Percentiles rank a stretch among this genome's conserved stretches.
phyloP scores from a whole-genome alignment of 1,140 invertebrate genomes.

The Pseudomyrmex concolor region DNA sequence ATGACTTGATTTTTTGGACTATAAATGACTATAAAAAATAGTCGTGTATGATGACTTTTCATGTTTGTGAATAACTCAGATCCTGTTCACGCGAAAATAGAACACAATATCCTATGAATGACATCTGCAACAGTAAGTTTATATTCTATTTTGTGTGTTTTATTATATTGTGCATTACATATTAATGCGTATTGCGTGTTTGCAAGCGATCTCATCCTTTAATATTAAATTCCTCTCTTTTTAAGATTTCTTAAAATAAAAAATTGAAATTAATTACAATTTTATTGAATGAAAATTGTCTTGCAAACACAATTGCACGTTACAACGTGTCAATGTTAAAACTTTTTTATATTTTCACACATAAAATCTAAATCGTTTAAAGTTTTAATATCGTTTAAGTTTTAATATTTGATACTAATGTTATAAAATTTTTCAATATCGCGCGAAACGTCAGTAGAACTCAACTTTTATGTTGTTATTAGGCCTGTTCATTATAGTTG shows the following conservation, averaged over 20 bases:
- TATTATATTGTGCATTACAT: slow-evolving; percentile 67
- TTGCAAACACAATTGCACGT: not conserved
- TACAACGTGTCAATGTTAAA: slow-evolving; percentile 64
- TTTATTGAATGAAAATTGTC: not conserved
- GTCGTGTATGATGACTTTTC: slow-evolving; percentile 56
- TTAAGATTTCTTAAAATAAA: not conserved
- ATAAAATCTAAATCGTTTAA: slow-evolving; percentile 54
- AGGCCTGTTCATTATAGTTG: not conserved
- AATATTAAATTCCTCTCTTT: not conserved
- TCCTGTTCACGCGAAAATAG: slow-evolving; percentile 80
- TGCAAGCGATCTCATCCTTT: not conserved
- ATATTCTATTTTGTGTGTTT: slow-evolving; percentile 54
- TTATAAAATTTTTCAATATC: not conserved
- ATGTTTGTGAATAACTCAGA: slow-evolving; percentile 79
- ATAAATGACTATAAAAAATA: slow-evolving; percentile 5
- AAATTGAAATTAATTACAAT: not conserved
- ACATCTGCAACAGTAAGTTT: slow-evolving; percentile 19
- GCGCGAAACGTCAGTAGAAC: not conserved
- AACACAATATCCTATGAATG: slow-evolving; percentile 72
- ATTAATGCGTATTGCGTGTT: slow-evolving; percentile 35
- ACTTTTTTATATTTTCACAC: too few relatives aligned
- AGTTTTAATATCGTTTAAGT: not conserved
- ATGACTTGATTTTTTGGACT: slow-evolving; percentile 1
- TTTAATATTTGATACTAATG: not conserved
- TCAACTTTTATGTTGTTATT: slow-evolving; percentile 8